A percentile compares a stretch with the other conserved stretches of the same genome.
These are phyloP conservation scores for Podarcis cretensis DNA, from an alignment of 2,113 vertebrate genomes.

Conservation along the genomic window DNA sequence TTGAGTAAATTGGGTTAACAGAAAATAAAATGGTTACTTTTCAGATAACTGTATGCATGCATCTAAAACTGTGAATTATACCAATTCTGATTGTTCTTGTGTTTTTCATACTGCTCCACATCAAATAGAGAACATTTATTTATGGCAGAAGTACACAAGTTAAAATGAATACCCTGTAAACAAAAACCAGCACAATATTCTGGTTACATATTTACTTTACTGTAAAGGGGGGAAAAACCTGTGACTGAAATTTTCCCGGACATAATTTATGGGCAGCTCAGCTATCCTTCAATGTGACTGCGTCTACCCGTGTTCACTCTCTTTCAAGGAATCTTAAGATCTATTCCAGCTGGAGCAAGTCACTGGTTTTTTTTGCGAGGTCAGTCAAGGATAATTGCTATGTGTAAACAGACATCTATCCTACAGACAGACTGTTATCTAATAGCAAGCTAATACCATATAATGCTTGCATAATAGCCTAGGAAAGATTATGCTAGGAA, in stretches of 20 bases:
- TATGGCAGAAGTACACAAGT: background rate
- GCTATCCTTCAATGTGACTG: background rate
- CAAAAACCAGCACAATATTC: background rate
- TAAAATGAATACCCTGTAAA: background rate
- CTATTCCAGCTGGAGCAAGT: slow-evolving; percentile 2
- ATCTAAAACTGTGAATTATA: background rate
- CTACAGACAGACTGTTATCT: background rate
- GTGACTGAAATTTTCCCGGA: background rate
- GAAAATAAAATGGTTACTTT: background rate
- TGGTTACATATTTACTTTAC: accelerated
- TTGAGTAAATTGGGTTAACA: background rate
- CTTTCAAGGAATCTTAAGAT: background rate
- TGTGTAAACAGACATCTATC: background rate
- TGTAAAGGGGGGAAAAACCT: accelerated
- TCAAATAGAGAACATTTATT: background rate
- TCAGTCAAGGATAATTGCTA: background rate
- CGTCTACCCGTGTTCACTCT: background rate
- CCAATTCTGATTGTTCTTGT: background rate
- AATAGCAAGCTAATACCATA: background rate
- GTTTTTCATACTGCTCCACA: background rate
- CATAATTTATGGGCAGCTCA: background rate
- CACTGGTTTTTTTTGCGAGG: background rate
- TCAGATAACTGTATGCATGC: background rate
- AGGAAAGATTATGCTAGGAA: background rate
- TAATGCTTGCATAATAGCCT: accelerated